These are phyloP conservation scores for Meiosimyza platycephala DNA, from an alignment of 2,888 invertebrate species.

Conservation along the genomic window DNA sequence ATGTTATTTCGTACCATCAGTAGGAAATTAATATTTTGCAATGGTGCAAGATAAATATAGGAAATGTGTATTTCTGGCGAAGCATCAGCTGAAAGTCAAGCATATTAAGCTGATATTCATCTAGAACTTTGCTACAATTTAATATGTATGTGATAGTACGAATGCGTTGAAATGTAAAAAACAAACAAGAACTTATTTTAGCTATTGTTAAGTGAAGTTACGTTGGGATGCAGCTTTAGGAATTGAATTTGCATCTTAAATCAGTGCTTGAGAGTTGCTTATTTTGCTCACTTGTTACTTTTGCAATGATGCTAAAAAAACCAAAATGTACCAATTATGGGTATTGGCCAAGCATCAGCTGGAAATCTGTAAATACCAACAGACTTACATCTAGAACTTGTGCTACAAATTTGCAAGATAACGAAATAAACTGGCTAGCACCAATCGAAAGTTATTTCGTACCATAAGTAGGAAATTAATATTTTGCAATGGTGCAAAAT, in stretches of 20 bases:
- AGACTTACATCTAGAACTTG: conserved; percentile 41
- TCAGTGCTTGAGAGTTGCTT: conserved; percentile 53
- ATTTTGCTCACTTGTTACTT: conserved; percentile 50
- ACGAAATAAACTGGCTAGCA: neutral
- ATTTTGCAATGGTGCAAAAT: conserved; percentile 48
- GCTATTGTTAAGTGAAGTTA: conserved; percentile 25
- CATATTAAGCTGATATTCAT: conserved; percentile 45
- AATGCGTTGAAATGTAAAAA: too few species aligned
- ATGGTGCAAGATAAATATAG: conserved; percentile 46
- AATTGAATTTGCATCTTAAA: conserved; percentile 54
- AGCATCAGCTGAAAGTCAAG: conserved; percentile 44
- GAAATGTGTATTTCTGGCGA: conserved; percentile 25
- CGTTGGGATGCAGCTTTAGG: conserved; percentile 1
- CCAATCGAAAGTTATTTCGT: conserved; percentile 31
- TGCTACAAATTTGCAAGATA: conserved; percentile 28
- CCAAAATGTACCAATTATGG: conserved; percentile 1
- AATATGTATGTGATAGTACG: neutral
- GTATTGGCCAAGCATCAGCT: conserved; percentile 57
- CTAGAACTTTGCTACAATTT: conserved; percentile 57
- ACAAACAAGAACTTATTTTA: neutral
- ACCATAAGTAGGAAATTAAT: neutral
- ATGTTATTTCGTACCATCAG: conserved; percentile 2
- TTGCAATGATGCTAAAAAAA: conserved; percentile 63
- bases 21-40: conserved; percentile 43
- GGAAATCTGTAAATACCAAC: conserved; percentile 39